phyloP scores from a whole-genome alignment of 2,888 invertebrate species.

The Phymatocera aterrima region DNA sequence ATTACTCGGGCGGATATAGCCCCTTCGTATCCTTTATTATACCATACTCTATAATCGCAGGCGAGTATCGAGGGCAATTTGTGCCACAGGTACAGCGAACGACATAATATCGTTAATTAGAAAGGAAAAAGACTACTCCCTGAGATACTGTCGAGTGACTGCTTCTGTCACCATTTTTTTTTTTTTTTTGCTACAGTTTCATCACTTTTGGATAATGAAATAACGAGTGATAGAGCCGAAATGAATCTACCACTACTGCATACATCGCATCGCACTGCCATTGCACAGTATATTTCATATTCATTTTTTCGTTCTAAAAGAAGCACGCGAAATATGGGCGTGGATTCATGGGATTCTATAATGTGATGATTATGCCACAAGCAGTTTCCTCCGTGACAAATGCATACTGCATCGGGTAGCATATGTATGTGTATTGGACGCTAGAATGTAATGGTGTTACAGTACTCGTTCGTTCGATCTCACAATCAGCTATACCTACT shows the following conservation, averaged over 20 bases:
- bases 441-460: background rate
- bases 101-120: too few species aligned
- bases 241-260: too few species aligned
- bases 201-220: too few species aligned
- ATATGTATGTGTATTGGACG: too few species aligned
- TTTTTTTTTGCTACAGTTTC: background rate
- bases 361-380: background rate
- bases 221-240: too few species aligned
- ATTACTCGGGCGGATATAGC: too few species aligned
- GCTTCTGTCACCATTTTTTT: background rate
- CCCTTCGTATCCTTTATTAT: too few species aligned
- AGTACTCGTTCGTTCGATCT: too few species aligned
- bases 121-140: too few species aligned
- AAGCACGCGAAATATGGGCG: constrained; percentile 19
- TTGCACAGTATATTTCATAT: too few species aligned
- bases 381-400: background rate
- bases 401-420: background rate
- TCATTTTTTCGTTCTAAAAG: background rate
- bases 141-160: background rate
- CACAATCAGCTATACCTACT: background rate
- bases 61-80: background rate
- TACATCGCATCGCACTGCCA: too few species aligned
- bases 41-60: constrained; percentile 8
- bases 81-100: background rate
- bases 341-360: background rate